Evolutionary conservation across 2,888 invertebrate genomes (phyloP).

Genomic region (Erebia palarica): DNA sequence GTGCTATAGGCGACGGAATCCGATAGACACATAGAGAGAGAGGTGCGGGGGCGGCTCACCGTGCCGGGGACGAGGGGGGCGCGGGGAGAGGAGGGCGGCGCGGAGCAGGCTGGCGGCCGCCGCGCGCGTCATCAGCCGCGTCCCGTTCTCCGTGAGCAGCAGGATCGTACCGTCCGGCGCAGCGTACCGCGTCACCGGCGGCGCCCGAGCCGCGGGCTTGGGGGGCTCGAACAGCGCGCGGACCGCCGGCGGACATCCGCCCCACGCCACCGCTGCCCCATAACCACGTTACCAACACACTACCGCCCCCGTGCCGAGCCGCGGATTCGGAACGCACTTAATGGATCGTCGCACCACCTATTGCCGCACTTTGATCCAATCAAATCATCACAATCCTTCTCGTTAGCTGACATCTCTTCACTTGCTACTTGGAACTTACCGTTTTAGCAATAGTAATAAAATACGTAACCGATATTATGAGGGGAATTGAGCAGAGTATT

Average conservation of each 20-base stretch:
- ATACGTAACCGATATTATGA: too few relatives aligned
- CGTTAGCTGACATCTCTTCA: not conserved
- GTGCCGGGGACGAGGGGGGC: slow-evolving; percentile 78
- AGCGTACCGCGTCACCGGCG: slow-evolving; percentile 83
- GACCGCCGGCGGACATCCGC: slow-evolving; percentile 78
- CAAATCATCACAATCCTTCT: not conserved
- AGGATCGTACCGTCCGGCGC: slow-evolving; percentile 84
- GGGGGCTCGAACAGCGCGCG: slow-evolving; percentile 80
- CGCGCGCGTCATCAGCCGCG: slow-evolving; percentile 80
- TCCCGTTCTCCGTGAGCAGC: slow-evolving; percentile 85
- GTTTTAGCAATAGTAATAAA: not conserved
- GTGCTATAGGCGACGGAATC: slow-evolving; percentile 78
- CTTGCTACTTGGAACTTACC: not conserved
- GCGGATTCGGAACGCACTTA: slow-evolving; percentile 68
- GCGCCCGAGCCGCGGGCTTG: slow-evolving; percentile 69
- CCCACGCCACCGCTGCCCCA: slow-evolving; percentile 80
- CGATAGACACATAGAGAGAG: slow-evolving; percentile 74
- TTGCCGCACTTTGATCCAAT: slow-evolving; percentile 6
- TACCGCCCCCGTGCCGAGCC: slow-evolving; percentile 67
- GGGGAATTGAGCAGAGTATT: too few relatives aligned
- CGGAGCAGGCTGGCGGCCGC: slow-evolving; percentile 80
- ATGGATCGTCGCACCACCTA: slow-evolving; percentile 47
- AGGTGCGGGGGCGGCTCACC: slow-evolving; percentile 80
- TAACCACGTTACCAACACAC: slow-evolving; percentile 76
- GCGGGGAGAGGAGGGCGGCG: slow-evolving; percentile 80